Base-by-base conservation (phyloP, 1,140 invertebrate species). In the Ceratina calcarata region DNA sequence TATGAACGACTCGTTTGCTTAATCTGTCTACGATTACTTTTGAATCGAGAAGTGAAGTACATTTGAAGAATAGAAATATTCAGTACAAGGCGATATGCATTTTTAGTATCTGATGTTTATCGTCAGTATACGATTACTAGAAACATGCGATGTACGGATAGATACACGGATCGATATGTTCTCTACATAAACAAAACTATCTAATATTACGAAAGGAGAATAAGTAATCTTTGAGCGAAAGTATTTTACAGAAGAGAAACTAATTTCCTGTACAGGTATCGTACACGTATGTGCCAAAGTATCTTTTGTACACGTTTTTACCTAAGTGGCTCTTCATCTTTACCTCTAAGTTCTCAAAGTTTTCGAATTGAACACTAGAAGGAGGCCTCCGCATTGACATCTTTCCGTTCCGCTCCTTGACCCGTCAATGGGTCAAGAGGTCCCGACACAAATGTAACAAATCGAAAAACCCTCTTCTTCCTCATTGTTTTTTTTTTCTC, bases 381-480 rank as follows among this genome's bases (percentile, higher is more conserved):
- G 24, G 45, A 67, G 45, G 66, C 10, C 70, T 51, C 70, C 22
- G 53, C 37, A 67, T 74, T 37, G 70, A 22, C 70, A 79, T 13
- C 78, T 74, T 74, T 66, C 22, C 20, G 37, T n/a, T 66, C 49
- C 51, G 77, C 53, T 73, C n/a, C 61, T 73, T 60, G 62, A 79
- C 71, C 71, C 24, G 62, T 60, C 78, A 51, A 74, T 53, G 45
- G 78, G 78, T 79, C 70, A 79, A 79, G 78, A 49, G 45, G 24
- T 74, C 10, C 27, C 71, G 71, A 66, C 78, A 67, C 53, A 24
- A 79, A 74, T 79, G 61, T 79, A 73, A 74, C 71, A 79, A 79
- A 74, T 79, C 78, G 78, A 73, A 79, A 79, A 79, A 66, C 71
- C 71, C 62, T 67, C 71, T 74, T 79, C 62, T 67, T 57, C 45